phyloP scores from a whole-genome alignment of 2,113 vertebrate genomes.

The Chlorodrepanis virens region DNA sequence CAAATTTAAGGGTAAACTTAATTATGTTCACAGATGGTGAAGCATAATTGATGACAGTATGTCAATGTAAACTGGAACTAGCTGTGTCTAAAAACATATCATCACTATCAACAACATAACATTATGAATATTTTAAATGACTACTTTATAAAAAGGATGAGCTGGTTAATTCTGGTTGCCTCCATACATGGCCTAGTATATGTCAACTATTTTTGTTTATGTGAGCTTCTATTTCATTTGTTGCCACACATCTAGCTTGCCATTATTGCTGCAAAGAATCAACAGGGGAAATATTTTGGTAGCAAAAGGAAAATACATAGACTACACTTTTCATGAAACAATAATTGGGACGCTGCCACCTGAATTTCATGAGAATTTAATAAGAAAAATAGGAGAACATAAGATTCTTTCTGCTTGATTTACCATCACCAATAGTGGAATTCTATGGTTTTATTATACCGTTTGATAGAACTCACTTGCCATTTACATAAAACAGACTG shows the following conservation, averaged over 20 bases:
- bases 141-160: slow-evolving; percentile 2
- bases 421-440: neutral
- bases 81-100: slow-evolving; percentile 66
- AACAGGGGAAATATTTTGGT: neutral
- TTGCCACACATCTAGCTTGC: neutral
- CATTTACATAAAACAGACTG: neutral
- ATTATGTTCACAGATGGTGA: slow-evolving; percentile 75
- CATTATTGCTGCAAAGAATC: neutral
- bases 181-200: neutral
- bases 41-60: slow-evolving; percentile 72
- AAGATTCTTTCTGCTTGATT: slow-evolving; percentile 13
- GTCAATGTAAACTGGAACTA: slow-evolving; percentile 68
- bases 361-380: slow-evolving; percentile 8
- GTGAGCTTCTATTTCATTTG: neutral
- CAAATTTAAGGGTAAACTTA: slow-evolving; percentile 74
- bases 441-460: neutral
- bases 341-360: neutral
- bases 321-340: neutral
- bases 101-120: slow-evolving; percentile 53
- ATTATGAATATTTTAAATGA: slow-evolving; percentile 47
- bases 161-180: slow-evolving; percentile 13
- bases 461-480: neutral
- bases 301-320: neutral
- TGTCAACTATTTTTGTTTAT: neutral
- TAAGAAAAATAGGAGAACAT: neutral